Evolutionary conservation across 2,888 invertebrate species (phyloP).

Genomic region (Bugula neritina): DNA sequence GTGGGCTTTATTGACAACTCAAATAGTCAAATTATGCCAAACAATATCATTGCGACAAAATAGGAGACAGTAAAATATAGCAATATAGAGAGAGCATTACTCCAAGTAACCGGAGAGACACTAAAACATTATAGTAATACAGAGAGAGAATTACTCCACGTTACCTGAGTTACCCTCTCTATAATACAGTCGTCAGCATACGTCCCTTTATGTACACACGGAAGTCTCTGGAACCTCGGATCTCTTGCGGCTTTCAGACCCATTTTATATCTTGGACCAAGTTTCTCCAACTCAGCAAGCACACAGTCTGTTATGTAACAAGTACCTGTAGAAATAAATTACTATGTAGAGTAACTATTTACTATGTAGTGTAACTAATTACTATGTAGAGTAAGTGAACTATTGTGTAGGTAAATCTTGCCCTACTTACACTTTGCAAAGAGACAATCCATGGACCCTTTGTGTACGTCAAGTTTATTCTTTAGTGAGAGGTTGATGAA

Average conservation of each 20-base stretch:
- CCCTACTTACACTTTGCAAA: slow-evolving; percentile 75
- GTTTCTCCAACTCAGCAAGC: slow-evolving; percentile 90
- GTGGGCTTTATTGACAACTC: too few relatives aligned
- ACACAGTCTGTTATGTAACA: slow-evolving; percentile 99
- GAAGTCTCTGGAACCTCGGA: slow-evolving; percentile 81
- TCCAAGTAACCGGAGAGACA: too few relatives aligned
- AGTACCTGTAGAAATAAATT: slow-evolving; percentile 63
- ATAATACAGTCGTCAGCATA: slow-evolving; percentile 99
- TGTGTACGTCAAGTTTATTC: slow-evolving; percentile 90
- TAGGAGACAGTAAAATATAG: too few relatives aligned
- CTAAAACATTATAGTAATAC: too few relatives aligned
- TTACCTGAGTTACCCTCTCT: slow-evolving; percentile 78
- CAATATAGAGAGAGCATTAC: too few relatives aligned
- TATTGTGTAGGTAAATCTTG: too few relatives aligned
- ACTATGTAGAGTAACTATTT: too few relatives aligned
- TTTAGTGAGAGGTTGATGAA: slow-evolving; percentile 98
- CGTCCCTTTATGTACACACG: slow-evolving; percentile 92
- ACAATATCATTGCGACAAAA: too few relatives aligned
- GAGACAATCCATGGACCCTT: slow-evolving; percentile 97
- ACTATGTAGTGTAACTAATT: too few relatives aligned
- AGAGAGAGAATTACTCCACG: too few relatives aligned
- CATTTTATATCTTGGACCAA: slow-evolving; percentile 88
- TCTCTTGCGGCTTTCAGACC: slow-evolving; percentile 90
- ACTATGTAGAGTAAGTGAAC: too few relatives aligned
- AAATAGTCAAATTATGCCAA: too few relatives aligned